Conservation (phyloP, 2,113 vertebrate genomes). For the Microcebus griseorufus region DNA sequence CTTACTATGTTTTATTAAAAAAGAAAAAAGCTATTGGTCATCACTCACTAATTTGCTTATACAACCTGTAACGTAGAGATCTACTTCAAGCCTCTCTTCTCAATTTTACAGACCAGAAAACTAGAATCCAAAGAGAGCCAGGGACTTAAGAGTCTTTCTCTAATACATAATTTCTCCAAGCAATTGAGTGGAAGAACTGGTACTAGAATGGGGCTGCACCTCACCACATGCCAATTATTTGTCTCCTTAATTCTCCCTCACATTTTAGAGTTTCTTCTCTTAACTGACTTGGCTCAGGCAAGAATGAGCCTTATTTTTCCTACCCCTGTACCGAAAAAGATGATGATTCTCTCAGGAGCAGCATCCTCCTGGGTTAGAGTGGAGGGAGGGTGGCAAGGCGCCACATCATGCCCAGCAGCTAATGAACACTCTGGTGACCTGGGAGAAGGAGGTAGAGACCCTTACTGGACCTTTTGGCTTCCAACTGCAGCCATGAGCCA, state of each 20-base stretch:
- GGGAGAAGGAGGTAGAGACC: neutral
- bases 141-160: neutral
- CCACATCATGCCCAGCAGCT: constrained; percentile 47
- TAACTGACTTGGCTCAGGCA: neutral
- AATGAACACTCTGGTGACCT: constrained; percentile 68
- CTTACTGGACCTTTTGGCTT: neutral
- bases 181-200: neutral
- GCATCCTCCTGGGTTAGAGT: neutral
- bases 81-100: neutral
- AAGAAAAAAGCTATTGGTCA: neutral
- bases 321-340: neutral
- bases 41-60: neutral
- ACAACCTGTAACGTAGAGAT: neutral
- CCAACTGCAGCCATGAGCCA: neutral
- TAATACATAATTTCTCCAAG: too few species aligned
- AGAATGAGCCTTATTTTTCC: neutral
- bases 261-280: too few species aligned
- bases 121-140: neutral
- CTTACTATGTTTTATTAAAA: too few species aligned
- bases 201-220: neutral
- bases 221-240: neutral
- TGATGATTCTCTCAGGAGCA: neutral
- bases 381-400: constrained; percentile 39
- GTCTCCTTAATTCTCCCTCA: neutral
- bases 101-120: neutral